Base-by-base conservation (phyloP, 2,113 vertebrate genomes). In the Butorides virescens region DNA sequence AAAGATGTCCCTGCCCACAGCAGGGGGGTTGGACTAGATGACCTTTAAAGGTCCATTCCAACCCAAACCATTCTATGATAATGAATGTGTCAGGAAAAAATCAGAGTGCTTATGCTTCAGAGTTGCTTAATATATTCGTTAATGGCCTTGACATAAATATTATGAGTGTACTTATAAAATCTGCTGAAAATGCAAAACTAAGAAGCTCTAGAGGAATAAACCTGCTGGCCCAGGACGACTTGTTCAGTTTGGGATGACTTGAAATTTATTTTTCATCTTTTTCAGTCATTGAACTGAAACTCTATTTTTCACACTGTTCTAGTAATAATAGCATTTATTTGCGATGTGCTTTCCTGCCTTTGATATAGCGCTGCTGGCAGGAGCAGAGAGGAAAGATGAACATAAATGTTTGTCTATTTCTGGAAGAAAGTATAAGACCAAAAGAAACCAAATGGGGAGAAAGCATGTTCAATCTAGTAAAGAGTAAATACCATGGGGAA, bases 181-280 rank as follows among this genome's bases (percentile, higher is more conserved):
- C 68, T 95, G 93, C 94, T 96, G 94, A 91, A 87, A 89, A 82
- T 46, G 74, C 93, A 92, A 79, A 94, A 16, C 25, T 4, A 53
- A 73, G 85, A 76, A 70, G 58, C 70, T 95, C 67, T 76, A 62
- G 53, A 93, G 74, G 49, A 78, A 82, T 90, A 76, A 95, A 92
- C 44, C 70, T 92, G 30, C 53, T 92, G 81, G 71, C 86, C 93
- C 2, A 3, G 26, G 39, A 86, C 58, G 22, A 14, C 15, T 65
- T 93, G 36, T 73, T 96, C 59, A 1, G 74, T 86, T 88, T 95
- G 67, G 63, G 63, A 46, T 93, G 85, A 88, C 93, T 66, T 83
- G 74, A 90, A 92, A 94, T 95, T 82, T 61, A 90, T 94, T 73
- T 91, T 95, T 95, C 55, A 71, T 89, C 46, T 62, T 68, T 86